These are phyloP conservation scores for Rhingia campestris DNA, from an alignment of 2,888 invertebrate species.

Conservation along the genomic window DNA sequence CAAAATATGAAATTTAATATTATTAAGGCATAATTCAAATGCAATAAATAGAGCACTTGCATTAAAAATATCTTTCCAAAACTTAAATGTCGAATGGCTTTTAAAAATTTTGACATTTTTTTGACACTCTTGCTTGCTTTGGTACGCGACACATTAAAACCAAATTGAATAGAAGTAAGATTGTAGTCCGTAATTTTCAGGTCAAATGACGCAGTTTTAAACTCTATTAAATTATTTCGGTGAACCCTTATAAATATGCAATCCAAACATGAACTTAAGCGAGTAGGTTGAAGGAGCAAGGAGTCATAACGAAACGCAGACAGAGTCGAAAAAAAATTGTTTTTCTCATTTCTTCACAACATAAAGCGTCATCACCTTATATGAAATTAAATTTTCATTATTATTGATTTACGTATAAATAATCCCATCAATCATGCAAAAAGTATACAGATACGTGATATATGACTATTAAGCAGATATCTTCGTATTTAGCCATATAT, in stretches of 20 bases:
- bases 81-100: background rate
- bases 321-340: conserved; percentile 5
- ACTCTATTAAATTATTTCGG: background rate
- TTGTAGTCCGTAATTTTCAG: conserved; percentile 5
- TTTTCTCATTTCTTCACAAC: no score
- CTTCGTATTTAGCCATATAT: no score
- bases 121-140: background rate
- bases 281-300: conserved; percentile 4
- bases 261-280: conserved; percentile 1
- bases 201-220: no score
- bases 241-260: background rate
- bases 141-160: background rate
- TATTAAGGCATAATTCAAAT: background rate
- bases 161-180: no score
- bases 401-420: no score
- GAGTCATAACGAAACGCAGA: conserved; percentile 10
- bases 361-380: no score
- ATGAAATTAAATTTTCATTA: no score
- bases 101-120: background rate
- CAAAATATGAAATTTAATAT: background rate
- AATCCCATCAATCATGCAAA: no score
- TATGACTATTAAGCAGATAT: no score
- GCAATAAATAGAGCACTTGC: background rate
- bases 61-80: background rate
- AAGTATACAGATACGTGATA: no score